Percentiles rank a stretch among this genome's conserved stretches.
Evolutionary conservation across 2,797 vertebrate genomes (phyloP).

Genomic region (Podarcis siculus): DNA sequence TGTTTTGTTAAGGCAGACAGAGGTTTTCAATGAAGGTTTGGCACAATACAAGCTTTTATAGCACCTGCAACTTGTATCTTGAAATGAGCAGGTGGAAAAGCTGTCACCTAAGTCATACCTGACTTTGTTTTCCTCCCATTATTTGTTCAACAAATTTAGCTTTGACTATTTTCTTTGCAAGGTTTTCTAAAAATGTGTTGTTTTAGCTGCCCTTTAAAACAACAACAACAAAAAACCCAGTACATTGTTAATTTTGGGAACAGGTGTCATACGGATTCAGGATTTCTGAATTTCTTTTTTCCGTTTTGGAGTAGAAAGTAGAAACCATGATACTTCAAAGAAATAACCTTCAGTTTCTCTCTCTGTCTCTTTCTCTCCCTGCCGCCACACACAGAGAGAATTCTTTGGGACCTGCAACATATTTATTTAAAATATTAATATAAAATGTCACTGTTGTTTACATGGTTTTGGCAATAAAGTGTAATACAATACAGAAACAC

Average conservation of each 20-base stretch:
- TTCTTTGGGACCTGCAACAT: too few species aligned
- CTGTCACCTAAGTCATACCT: background rate
- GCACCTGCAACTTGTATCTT: background rate
- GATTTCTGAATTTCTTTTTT: too few species aligned
- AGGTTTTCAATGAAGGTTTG: background rate
- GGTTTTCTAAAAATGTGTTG: background rate
- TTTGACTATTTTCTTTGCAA: background rate
- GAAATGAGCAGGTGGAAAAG: background rate
- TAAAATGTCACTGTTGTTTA: background rate
- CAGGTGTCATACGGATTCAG: background rate
- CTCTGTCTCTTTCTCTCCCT: background rate
- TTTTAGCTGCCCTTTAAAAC: background rate
- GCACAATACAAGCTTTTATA: background rate
- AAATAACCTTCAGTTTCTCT: background rate
- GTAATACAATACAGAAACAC: background rate
- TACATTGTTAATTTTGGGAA: background rate
- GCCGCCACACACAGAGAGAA: too few species aligned
- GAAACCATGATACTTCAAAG: background rate
- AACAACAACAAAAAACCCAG: too few species aligned
- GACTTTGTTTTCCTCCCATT: background rate
- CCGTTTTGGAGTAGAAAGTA: background rate
- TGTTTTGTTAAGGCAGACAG: background rate
- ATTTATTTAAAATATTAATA: background rate
- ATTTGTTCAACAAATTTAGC: background rate
- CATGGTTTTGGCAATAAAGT: background rate